A percentile compares a stretch with the other conserved stretches of the same genome.
Evolutionary conservation across 2,797 vertebrate species (phyloP).

Genomic region (Mallotus villosus): DNA sequence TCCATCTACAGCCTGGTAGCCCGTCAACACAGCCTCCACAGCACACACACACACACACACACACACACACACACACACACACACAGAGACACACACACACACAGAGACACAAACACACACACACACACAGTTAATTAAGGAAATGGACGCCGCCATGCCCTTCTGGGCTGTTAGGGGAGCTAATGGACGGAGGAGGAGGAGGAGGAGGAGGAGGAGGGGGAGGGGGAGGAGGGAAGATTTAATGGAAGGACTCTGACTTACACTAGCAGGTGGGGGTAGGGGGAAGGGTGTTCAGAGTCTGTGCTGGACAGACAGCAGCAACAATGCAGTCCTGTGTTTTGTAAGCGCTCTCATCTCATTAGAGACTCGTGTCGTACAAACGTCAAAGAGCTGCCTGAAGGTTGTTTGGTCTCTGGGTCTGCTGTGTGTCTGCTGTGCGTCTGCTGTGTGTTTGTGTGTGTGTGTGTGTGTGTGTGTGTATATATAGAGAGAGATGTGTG

Average conservation of each 20-base stretch:
- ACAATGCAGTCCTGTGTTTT: not conserved
- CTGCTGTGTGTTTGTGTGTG: too few species aligned
- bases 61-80: too few species aligned
- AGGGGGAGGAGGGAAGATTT: not conserved
- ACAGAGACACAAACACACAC: too few species aligned
- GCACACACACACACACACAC: too few species aligned
- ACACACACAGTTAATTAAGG: slow-evolving; percentile 55
- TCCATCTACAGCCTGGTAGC: slow-evolving; percentile 16
- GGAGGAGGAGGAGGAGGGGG: slow-evolving; percentile 11
- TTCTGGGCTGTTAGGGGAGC: slow-evolving; percentile 31
- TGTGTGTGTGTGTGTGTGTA: not conserved
- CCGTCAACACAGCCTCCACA: not conserved
- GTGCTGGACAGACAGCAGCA: slow-evolving; percentile 7
- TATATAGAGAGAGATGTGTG: too few species aligned
- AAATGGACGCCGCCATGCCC: slow-evolving; percentile 45
- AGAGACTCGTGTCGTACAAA: not conserved
- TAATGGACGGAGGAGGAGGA: slow-evolving; percentile 32
- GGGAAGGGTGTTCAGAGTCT: not conserved
- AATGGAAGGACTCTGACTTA: slow-evolving; percentile 29
- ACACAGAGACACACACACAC: too few species aligned
- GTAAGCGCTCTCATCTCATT: not conserved
- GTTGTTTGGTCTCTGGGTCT: too few species aligned
- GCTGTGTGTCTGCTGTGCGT: not conserved
- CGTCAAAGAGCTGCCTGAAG: too few species aligned
- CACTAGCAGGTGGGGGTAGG: slow-evolving; percentile 39